A percentile compares a stretch with the other conserved stretches of the same genome.
Evolutionary conservation across 2,888 invertebrate genomes (phyloP).

Genomic region (Mycalesis mineus): DNA sequence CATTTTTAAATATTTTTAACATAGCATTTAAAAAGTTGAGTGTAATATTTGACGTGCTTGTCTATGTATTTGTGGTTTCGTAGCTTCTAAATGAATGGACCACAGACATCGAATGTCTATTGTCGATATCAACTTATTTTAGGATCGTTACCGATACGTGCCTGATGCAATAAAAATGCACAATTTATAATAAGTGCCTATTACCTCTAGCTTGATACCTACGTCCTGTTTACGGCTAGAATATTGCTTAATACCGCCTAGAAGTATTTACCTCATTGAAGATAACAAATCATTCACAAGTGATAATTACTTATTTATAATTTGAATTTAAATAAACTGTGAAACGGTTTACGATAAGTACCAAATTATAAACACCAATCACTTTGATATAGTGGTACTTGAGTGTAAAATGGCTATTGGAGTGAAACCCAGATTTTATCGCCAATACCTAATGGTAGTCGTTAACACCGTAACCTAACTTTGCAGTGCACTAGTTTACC

Average conservation of each 20-base stretch:
- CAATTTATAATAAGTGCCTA: no score
- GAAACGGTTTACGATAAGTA: constrained; percentile 6
- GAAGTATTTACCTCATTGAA: neutral
- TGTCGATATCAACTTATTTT: no score
- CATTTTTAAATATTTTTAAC: no score
- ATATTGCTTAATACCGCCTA: neutral
- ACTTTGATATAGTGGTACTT: constrained; percentile 6
- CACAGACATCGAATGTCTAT: no score
- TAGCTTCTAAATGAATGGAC: no score
- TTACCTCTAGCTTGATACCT: no score
- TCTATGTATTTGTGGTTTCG: no score
- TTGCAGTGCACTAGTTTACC: constrained; percentile 9
- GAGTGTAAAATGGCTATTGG: constrained; percentile 5
- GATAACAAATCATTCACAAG: neutral
- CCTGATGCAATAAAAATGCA: no score
- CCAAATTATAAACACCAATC: constrained; percentile 7
- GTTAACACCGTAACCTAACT: constrained; percentile 11
- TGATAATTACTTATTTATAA: constrained; percentile 4
- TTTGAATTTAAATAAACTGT: constrained; percentile 6
- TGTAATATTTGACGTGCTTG: no score
- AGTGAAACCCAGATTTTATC: constrained; percentile 15
- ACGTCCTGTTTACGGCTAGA: neutral
- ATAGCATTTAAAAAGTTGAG: no score
- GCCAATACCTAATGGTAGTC: constrained; percentile 8
- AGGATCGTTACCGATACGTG: no score